Base-by-base conservation (phyloP, 1,140 invertebrate species). In the Drosophila hydei region DNA sequence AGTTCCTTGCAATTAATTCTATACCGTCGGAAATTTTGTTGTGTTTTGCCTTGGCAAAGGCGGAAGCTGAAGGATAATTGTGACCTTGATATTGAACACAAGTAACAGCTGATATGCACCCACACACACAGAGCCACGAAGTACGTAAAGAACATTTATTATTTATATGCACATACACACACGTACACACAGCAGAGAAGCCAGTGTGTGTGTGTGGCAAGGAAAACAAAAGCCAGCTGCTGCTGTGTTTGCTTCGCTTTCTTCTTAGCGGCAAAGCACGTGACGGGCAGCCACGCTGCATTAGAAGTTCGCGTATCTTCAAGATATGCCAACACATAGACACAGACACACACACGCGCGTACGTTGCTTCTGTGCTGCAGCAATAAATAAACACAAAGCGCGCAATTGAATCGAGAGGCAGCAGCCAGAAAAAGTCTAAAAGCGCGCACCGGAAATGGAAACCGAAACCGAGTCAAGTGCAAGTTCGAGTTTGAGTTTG, bases 71-170 rank as follows among this genome's bases (percentile, higher is more conserved):
- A 33, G 60, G 33, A 38, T 45, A 63, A 59, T 77, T 55, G 23
- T 77, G 81, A 85, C 81, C 81, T 85, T 85, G 81, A 87, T 77
- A 81, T 87, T 80, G 77, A 87, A 69, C 74, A 80, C 65, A 77
- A 77, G 77, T 52, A 85, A 88, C 81, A 85, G 81, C 81, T 85
- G 81, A 77, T 77, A 75, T 43, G 67, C 61, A 69, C 67, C 68
- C 58, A 74, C 63, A 50, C 61, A 76, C 25, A 73, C 19, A 23
- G 36, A 54, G 18, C 27, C 45, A 48, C 73, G 30, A 45, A 25
- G 25, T 27, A 27, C 43, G 54, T 65, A 50, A 87, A 75, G 77
- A 74, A 68, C 74, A 85, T 87, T 80, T 85, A 87, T 80, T 87
- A 87, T 85, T 87, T 85, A 85, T 80, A 87, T 72, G 61, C 70